Evolutionary conservation across 2,797 vertebrate genomes (phyloP).

Genomic region (Varecia variegata): DNA sequence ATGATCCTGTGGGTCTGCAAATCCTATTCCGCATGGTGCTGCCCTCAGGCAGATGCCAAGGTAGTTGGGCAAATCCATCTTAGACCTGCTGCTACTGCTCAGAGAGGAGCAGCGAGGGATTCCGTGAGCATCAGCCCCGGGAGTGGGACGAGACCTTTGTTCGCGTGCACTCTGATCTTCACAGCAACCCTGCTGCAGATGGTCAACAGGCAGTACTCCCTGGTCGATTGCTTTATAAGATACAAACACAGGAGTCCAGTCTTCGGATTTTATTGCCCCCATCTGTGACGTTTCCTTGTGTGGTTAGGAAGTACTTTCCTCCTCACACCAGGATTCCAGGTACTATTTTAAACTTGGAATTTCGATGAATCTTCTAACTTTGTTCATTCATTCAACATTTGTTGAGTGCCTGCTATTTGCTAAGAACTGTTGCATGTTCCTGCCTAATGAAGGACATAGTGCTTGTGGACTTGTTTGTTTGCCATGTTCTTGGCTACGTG

Average conservation of each 20-base stretch:
- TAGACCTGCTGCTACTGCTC: not conserved
- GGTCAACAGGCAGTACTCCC: not conserved
- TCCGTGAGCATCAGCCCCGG: not conserved
- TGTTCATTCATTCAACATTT: not conserved
- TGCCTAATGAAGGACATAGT: not conserved
- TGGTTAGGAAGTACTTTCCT: not conserved
- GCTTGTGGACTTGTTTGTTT: too few relatives aligned
- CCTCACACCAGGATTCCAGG: not conserved
- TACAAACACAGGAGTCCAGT: not conserved
- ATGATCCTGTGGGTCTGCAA: not conserved
- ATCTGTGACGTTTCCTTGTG: not conserved
- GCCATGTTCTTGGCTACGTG: not conserved
- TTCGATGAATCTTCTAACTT: not conserved
- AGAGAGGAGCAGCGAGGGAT: not conserved
- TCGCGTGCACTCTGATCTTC: not conserved
- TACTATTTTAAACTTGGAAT: not conserved
- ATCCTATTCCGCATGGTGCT: not conserved
- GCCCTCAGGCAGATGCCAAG: not conserved
- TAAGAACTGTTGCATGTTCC: not conserved
- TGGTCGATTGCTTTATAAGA: not conserved
- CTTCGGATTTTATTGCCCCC: not conserved
- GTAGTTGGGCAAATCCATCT: not conserved
- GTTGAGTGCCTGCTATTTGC: not conserved
- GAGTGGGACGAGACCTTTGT: not conserved
- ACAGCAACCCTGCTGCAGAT: not conserved